These are phyloP conservation scores for Microplitis demolitor DNA, from an alignment of 1,140 invertebrate genomes.

Conservation along the genomic window DNA sequence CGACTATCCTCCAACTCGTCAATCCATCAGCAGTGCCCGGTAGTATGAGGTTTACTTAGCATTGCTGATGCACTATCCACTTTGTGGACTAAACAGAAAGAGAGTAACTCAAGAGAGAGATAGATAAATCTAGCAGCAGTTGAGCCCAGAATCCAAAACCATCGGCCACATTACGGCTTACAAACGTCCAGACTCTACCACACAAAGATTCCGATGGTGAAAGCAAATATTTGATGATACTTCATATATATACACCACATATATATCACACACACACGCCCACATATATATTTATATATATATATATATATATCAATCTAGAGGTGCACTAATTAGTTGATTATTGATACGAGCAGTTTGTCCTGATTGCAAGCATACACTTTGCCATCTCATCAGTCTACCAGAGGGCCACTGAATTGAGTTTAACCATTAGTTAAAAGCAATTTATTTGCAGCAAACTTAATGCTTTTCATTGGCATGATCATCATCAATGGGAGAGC, in stretches of 20 bases:
- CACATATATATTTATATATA: conserved; percentile 38
- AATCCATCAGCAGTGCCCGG: conserved; percentile 19
- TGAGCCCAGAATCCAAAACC: neutral
- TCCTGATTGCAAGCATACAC: conserved; percentile 28
- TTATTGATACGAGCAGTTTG: neutral
- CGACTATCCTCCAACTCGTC: neutral
- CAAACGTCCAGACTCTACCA: conserved; percentile 18
- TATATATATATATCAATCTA: neutral
- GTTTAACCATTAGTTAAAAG: neutral
- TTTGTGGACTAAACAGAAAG: conserved; percentile 15
- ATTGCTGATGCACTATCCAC: conserved; percentile 58
- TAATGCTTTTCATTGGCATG: no score
- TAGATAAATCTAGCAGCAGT: neutral
- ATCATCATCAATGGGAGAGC: no score
- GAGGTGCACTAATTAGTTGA: conserved; percentile 7
- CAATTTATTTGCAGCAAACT: no score
- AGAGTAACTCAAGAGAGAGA: neutral
- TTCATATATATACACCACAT: conserved; percentile 8
- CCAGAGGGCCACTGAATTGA: neutral
- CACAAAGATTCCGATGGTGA: conserved; percentile 28
- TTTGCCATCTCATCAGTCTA: conserved; percentile 14
- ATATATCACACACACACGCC: neutral
- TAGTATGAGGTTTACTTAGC: conserved; percentile 53
- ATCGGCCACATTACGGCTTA: neutral
- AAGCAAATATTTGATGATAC: conserved; percentile 30